A percentile compares a stretch with the other conserved stretches of the same genome.
Conservation (phyloP, 2,797 vertebrate genomes). For the Moxostoma hubbsi region DNA sequence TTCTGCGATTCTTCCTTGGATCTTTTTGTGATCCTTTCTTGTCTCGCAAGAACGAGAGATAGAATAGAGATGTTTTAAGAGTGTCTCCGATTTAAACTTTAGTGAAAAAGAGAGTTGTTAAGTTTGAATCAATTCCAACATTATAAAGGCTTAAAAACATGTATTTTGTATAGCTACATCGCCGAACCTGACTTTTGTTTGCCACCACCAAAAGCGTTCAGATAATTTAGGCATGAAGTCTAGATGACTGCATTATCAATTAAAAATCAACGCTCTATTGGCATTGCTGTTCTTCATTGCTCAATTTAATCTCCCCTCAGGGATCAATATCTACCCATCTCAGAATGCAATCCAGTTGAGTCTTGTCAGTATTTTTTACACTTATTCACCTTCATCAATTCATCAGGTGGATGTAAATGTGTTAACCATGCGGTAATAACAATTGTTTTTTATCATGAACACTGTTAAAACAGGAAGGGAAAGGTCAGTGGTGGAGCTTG, state of each 20-base stretch:
- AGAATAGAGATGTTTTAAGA: no score
- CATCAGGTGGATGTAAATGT: background rate
- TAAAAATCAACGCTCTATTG: slow-evolving; percentile 13
- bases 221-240: background rate
- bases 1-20: no score
- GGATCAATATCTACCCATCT: slow-evolving; percentile 4
- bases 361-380: slow-evolving; percentile 10
- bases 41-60: no score
- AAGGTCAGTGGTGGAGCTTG: background rate
- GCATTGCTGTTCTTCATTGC: slow-evolving; percentile 23
- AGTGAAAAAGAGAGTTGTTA: no score
- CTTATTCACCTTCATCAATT: background rate
- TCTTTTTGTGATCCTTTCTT: no score
- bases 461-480: background rate
- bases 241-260: background rate
- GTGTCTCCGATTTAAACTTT: no score
- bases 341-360: slow-evolving; percentile 16
- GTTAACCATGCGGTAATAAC: background rate
- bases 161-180: no score
- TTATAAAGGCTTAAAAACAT: no score
- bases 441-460: background rate
- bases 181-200: background rate
- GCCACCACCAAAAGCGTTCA: background rate
- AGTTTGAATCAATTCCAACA: no score
- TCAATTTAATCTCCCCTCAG: background rate